Evolutionary conservation across 2,113 vertebrate species (phyloP).

Genomic region (Choloepus hoffmanni): DNA sequence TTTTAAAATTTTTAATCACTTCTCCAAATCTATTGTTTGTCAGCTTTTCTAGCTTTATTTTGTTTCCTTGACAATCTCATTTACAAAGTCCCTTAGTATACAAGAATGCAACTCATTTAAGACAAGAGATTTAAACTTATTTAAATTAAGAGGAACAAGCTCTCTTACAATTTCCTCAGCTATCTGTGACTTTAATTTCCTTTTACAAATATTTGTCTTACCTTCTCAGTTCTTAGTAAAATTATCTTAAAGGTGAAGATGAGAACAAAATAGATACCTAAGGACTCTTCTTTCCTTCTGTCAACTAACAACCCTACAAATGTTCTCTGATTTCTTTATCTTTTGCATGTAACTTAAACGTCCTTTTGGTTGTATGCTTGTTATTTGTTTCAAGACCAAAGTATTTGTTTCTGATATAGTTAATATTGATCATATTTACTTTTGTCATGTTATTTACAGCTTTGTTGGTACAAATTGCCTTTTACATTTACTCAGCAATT

Average conservation of each 20-base stretch:
- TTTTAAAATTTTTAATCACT: not conserved
- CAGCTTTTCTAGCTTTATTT: not conserved
- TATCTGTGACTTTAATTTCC: conserved; percentile 36
- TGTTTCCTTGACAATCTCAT: not conserved
- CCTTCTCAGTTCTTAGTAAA: not conserved
- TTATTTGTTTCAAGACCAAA: not conserved
- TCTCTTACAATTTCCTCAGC: not conserved
- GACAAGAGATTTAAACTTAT: conserved; percentile 28
- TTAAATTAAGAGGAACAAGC: not conserved
- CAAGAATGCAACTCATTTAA: conserved; percentile 28
- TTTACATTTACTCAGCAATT: not conserved
- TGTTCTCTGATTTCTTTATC: not conserved
- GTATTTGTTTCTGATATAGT: not conserved
- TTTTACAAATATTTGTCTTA: not conserved
- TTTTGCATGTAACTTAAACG: not conserved
- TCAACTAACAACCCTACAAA: not conserved
- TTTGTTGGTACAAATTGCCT: not conserved
- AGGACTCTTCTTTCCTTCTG: not conserved
- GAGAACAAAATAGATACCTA: not conserved
- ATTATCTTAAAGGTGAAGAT: not conserved
- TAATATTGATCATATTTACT: not conserved
- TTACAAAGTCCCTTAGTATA: not conserved
- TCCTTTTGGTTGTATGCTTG: not conserved
- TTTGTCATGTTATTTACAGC: not conserved
- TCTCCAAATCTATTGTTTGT: not conserved